Evolutionary conservation across 2,888 invertebrate genomes (phyloP), one percentile per base, ranked within the genome.

Genomic region (Eupeodes latifasciatus): DNA sequence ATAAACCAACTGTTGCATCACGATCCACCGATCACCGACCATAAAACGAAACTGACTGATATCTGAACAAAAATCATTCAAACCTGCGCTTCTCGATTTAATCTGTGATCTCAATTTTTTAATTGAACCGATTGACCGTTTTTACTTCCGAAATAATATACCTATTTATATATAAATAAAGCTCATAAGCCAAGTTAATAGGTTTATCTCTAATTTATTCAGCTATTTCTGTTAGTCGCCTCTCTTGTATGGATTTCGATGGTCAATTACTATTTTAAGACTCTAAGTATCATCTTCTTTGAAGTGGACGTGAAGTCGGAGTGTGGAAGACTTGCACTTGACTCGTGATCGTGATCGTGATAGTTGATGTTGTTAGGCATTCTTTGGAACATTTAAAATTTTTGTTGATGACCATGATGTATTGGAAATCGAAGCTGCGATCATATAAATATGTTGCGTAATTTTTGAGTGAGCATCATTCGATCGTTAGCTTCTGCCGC

Each of bases 361-460:
- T 75, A 67, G 55, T 40, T 40, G 5, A 9, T 40, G 9, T 40
- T 49, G 59, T 55, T 62, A 55, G 51, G 53, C 66, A 47, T 16
- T 49, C 51, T 64, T 40, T 40, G 34, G 57, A 9, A 55, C 11
- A 64, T 40, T 53, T 71, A 4, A 61, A 44, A 40, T 69, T 62
- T 40, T 12, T 44, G 51, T 81, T 12, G 36, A 44, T 84, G 84
- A 53, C 81, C 85, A 40, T 85, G 82, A 40, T 81, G 82, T 59
- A 64, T 53, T 62, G 16, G 40, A 62, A 81, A 14, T 66, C 44
- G 62, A 61, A 67, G 53, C 27, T 57, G 62, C 40, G 47, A 55
- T 55, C 74, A 66, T 88, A 88, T 88, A 88, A 88, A 88, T 85
- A 66, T 78, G 88, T 81, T 88, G 84, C 74, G 16, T 57, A 64